Evolutionary conservation across 1,140 invertebrate genomes (phyloP), one percentile per base, ranked within the genome.

Genomic region (Marisa cornuarietis): DNA sequence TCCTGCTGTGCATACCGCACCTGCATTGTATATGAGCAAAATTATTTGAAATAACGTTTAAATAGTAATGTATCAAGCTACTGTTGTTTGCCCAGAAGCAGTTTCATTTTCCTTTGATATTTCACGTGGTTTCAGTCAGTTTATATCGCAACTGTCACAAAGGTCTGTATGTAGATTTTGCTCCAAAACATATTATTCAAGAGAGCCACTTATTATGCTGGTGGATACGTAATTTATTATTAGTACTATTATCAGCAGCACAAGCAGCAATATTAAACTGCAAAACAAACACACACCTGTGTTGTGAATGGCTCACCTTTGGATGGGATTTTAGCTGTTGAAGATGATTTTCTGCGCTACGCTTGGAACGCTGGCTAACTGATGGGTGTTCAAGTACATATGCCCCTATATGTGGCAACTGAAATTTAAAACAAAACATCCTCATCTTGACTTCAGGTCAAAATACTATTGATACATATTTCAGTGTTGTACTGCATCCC

Each of bases 1-100:
- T 89, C 85, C 65, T 90, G 89, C 54, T 88, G 85, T 13, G 82
- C 88, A 84, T 83, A 83, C 22, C 75, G 81, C 8, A 90, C 87
- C 89, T 90, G 73, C 2, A 24, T 72, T 65, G 31, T 49, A 82
- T 58, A 69, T 16, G 22, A 8, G 61, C 22, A 49, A 14, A 14
- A 69, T 52, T 13, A 14, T 2, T 49, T 54, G 2, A 65, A 11
- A n/a, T 20, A 49, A 24, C 22, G 20, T 31, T 10, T 13, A 18
- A 66, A 77, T 22, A 65, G 9, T 13, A 18, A 0, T 20, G 68
- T 22, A 72, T 42, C 26, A 16, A 71, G 51, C 54, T 51, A 51
- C 14, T 18, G 13, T 42, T 26, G 31, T 42, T 42, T 42, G 31
- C 31, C 2, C 31, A 42, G 31, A 42, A 4, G 31, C 31, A 42